These are phyloP conservation scores for Trichacis sp. DNA, from an alignment of 2,888 invertebrate genomes.

Conservation along the genomic window DNA sequence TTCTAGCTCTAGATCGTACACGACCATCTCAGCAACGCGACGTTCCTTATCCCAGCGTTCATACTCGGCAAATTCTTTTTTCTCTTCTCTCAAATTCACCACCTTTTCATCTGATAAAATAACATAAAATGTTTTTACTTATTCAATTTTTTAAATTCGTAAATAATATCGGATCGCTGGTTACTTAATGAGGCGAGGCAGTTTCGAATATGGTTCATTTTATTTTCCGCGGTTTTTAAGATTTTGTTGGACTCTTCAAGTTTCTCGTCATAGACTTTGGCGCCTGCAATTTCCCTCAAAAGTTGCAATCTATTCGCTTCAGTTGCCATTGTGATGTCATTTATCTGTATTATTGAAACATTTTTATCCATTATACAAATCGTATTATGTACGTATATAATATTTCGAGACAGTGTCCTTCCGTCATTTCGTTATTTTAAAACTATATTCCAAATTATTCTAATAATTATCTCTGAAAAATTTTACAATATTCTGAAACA, in stretches of 20 bases:
- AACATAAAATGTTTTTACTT: no score
- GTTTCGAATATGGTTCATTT: slow-evolving; percentile 91
- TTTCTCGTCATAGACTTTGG: slow-evolving; percentile 96
- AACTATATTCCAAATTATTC: no score
- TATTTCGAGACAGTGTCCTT: no score
- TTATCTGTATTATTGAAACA: slow-evolving; percentile 85
- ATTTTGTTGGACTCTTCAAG: slow-evolving; percentile 96
- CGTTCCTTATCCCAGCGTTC: slow-evolving; percentile 98
- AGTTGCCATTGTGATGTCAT: slow-evolving; percentile 99
- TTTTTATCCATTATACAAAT: no score
- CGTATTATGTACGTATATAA: no score
- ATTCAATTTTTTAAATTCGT: no score
- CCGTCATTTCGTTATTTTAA: no score
- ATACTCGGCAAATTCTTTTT: slow-evolving; percentile 98
- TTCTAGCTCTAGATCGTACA: slow-evolving; percentile 95
- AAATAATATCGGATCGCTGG: no score
- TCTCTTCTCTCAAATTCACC: slow-evolving; percentile 96
- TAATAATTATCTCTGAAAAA: no score
- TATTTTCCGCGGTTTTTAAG: slow-evolving; percentile 88
- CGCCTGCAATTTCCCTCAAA: slow-evolving; percentile 95
- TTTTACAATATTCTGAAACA: no score
- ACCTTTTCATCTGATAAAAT: slow-evolving; percentile 83
- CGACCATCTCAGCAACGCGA: slow-evolving; percentile 95
- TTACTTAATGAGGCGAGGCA: no score
- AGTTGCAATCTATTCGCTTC: slow-evolving; percentile 96